Percentiles rank a stretch among this genome's conserved stretches.
Evolutionary conservation across 2,113 vertebrate genomes (phyloP).

Genomic region (Porphyrio hochstetteri): DNA sequence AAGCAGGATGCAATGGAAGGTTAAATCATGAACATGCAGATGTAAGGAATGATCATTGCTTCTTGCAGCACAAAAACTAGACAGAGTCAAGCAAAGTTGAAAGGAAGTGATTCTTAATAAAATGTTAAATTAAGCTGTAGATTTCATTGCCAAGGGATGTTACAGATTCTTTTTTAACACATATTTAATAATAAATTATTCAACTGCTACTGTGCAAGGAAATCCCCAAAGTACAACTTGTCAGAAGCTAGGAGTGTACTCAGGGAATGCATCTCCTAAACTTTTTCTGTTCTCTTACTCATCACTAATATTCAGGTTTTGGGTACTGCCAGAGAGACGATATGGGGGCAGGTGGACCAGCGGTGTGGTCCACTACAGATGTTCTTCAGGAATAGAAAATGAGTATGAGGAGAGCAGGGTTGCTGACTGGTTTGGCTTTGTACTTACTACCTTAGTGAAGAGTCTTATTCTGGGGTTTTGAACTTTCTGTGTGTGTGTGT

Average conservation of each 20-base stretch:
- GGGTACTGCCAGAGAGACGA: not conserved
- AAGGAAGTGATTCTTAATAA: not conserved
- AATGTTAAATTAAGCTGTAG: not conserved
- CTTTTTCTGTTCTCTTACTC: not conserved
- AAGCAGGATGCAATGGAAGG: not conserved
- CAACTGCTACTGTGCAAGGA: not conserved
- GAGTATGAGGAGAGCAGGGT: not conserved
- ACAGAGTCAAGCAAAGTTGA: not conserved
- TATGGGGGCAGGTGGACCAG: not conserved
- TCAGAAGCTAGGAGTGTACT: not conserved
- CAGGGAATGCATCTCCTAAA: not conserved
- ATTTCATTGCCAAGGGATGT: not conserved
- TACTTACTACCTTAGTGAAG: not conserved
- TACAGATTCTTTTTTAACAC: not conserved
- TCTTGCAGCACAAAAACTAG: not conserved
- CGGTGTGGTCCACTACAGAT: not conserved
- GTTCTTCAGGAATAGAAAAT: not conserved
- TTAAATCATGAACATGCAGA: not conserved
- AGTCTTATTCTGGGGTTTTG: not conserved
- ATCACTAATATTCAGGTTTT: not conserved
- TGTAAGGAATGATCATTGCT: not conserved
- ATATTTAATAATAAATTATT: not conserved
- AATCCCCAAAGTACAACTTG: not conserved
- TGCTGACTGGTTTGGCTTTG: not conserved
- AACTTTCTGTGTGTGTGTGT: not conserved